Evolutionary conservation across 1,140 invertebrate species (phyloP), one percentile per base, ranked within the genome.

Genomic region (Leptinotarsa defecta): DNA sequence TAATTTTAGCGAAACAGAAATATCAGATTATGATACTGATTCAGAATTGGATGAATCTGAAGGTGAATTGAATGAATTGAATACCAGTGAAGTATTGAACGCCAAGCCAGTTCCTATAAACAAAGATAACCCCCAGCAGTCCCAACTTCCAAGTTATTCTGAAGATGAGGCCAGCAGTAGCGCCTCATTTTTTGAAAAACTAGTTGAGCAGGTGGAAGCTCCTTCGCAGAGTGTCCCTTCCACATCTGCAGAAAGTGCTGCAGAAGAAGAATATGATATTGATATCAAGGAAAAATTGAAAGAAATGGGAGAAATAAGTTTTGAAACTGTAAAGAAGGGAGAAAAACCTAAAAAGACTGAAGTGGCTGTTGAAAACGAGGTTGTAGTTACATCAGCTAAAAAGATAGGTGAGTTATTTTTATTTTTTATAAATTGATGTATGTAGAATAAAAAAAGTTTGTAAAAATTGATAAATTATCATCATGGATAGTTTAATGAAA

Each of bases 281-380:
- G 88, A 89, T 80, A 87, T 89, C 49, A 87, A 87, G 61, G 88
- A 89, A 71, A 90, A 90, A 79, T 81, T 89, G 52, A 88, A 89
- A 81, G 88, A 89, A 80, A 89, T 89, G 88, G 88, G 87, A 64
- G 87, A 89, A 77, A 89, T 89, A 75, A 85, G 83, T 78, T 83
- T 85, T 77, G 81, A 83, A 76, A 84, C 83, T 3, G 84, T 84
- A 4, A 84, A 85, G 74, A 85, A 85, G 71, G 82, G 81, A 0
- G 83, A 85, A 48, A 84, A 85, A 70, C 80, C 82, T 17, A 85
- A 84, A 68, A 84, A 82, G 73, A 62, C 76, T 72, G 83, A 83
- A 70, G 65, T 78, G 65, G 61, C 69, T 63, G 73, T 74, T 6
- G 84, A 84, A 69, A 85, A 81, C 76, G 85, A 85, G 76, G 82